phyloP scores from a whole-genome alignment of 1,140 invertebrate genomes.

The Drosophila novamexicana region DNA sequence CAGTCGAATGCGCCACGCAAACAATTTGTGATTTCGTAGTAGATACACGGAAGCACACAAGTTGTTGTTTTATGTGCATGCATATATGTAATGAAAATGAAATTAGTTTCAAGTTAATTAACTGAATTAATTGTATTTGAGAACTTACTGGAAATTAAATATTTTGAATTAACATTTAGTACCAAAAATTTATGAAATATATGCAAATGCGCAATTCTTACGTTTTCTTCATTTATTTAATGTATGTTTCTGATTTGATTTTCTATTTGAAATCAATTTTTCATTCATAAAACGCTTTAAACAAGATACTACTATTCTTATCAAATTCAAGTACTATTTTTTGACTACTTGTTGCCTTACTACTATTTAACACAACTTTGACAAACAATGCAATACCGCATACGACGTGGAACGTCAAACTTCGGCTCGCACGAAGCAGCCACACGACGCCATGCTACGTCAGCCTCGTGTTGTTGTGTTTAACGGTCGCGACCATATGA shows the following conservation, averaged over 20 bases:
- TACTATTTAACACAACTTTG: slow-evolving; percentile 45
- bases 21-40: slow-evolving; percentile 52
- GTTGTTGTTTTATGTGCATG: slow-evolving; percentile 9
- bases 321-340: slow-evolving; percentile 38
- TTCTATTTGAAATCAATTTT: slow-evolving; percentile 22
- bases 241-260: background rate
- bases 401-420: slow-evolving; percentile 77
- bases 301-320: slow-evolving; percentile 61
- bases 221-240: background rate
- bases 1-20: slow-evolving; percentile 67
- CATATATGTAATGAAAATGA: background rate
- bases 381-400: slow-evolving; percentile 42
- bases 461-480: slow-evolving; percentile 59
- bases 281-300: slow-evolving; percentile 55
- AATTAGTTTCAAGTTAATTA: background rate
- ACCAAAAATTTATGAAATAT: too few relatives aligned
- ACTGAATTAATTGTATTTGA: background rate
- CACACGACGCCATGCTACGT: slow-evolving; percentile 47
- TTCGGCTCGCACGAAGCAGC: slow-evolving; percentile 58
- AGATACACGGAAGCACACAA: slow-evolving; percentile 4
- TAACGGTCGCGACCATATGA: slow-evolving; percentile 38
- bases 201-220: background rate
- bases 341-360: slow-evolving; percentile 71
- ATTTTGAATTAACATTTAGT: background rate
- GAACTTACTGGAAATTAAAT: background rate